Base-by-base conservation (phyloP, 2,113 vertebrate species). In the Sorex fumeus region DNA sequence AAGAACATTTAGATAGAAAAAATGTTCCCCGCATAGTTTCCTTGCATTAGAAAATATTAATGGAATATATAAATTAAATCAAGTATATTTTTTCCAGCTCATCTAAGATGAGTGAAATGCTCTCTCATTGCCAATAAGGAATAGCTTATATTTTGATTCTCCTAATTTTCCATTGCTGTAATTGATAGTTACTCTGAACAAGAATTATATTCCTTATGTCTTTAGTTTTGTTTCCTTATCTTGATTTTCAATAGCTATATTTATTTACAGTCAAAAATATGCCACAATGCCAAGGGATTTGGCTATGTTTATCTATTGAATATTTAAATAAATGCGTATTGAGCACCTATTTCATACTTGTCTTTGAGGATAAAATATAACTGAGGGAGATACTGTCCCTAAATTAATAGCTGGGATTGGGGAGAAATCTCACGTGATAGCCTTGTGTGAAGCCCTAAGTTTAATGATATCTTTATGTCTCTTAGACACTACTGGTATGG, bases 81-180 rank as follows among this genome's bases (percentile, higher is more conserved):
- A 32, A 80, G 53, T 64, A 2, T 66, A 11, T 66, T 66, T 28
- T 66, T 66, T 50, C 77, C 66, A 21, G 75, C 69, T 79, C 88
- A 4, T 64, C 11, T 92, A 34, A 91, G 28, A 47, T 79, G 40
- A 71, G 75, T 76, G 75, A 85, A 77, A 78, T 25, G n/a, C 23
- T 21, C 0, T 60, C n/a, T 67, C 77, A n/a, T 78, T 78, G 10
- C n/a, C 47, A 72, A 1, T 15, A 15, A 19, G 23, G 3, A 2
- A 83, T 15, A 90, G 18, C 57, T 60, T 6, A 45, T 40, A 30
- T 30, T 74, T 23, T 77, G 19, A 11, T 64, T 3, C 8, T 87
- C 81, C n/a, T 86, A 13, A 30, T 32, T 69, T 71, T 69, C 23
- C 69, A 4, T 71, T 34, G 6, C 25, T 53, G 30, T 53, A 32